A percentile compares a stretch with the other conserved stretches of the same genome.
These are phyloP conservation scores for Platycercus adscitus DNA, from an alignment of 2,113 vertebrate genomes.

Conservation along the genomic window DNA sequence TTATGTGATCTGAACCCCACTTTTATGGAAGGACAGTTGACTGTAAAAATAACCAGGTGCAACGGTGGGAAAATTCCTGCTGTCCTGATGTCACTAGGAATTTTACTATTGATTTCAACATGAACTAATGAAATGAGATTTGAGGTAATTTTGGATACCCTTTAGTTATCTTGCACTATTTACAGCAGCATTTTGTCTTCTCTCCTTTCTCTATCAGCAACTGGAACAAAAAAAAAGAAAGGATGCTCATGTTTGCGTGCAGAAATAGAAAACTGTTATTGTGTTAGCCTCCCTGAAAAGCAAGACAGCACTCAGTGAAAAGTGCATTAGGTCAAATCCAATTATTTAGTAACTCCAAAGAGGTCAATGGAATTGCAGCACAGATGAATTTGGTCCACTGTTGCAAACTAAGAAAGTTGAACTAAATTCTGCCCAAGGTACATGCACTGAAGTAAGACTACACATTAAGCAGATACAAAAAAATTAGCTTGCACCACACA, in stretches of 20 bases:
- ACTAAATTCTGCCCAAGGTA: not conserved
- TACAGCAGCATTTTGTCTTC: not conserved
- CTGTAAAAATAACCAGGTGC: not conserved
- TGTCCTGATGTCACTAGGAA: not conserved
- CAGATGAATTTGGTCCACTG: not conserved
- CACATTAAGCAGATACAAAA: not conserved
- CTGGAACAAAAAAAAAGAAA: not conserved
- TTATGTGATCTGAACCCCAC: not conserved
- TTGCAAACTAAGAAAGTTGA: conserved; percentile 5
- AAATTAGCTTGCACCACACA: not conserved
- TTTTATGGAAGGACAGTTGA: not conserved
- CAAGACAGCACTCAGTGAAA: not conserved
- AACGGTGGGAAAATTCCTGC: not conserved
- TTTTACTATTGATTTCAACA: not conserved
- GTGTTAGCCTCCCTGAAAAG: not conserved
- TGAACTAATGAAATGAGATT: not conserved
- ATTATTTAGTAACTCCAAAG: conserved; percentile 13
- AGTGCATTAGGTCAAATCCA: conserved; percentile 22
- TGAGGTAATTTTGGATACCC: not conserved
- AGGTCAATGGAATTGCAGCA: not conserved
- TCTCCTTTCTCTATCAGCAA: not conserved
- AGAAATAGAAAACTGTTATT: not conserved
- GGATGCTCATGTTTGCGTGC: not conserved
- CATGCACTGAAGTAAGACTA: not conserved
- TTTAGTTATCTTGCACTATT: not conserved